Conservation (phyloP, 2,113 vertebrate genomes). For the Hiodon tergisus region DNA sequence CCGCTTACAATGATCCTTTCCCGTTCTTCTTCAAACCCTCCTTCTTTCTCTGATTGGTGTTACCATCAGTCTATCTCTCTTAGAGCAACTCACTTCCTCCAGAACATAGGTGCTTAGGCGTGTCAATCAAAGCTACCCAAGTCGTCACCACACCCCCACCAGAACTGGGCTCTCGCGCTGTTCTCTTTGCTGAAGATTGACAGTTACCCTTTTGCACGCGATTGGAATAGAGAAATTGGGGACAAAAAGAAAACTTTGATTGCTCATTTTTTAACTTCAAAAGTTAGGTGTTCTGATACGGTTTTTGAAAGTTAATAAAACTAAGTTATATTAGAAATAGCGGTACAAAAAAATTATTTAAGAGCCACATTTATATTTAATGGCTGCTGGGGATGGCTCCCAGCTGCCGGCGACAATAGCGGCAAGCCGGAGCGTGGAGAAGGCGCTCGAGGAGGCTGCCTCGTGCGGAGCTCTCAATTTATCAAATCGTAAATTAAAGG, state of each 20-base stretch:
- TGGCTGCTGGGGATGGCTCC: conserved; percentile 76
- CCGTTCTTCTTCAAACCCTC: not conserved
- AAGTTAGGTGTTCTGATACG: not conserved
- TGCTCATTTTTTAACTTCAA: not conserved
- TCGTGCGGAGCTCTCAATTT: conserved; percentile 78
- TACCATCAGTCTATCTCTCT: not conserved
- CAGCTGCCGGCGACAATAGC: conserved; percentile 69
- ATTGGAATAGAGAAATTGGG: conserved; percentile 24
- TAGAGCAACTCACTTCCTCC: not conserved
- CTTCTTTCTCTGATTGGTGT: conserved; percentile 9
- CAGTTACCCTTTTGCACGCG: conserved; percentile 43
- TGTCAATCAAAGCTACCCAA: conserved; percentile 29
- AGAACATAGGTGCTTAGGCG: conserved; percentile 9
- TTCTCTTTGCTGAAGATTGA: conserved; percentile 46
- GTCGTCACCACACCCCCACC: conserved; percentile 37
- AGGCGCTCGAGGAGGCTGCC: conserved; percentile 82
- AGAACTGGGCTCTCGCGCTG: conserved; percentile 24
- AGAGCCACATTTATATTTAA: conserved; percentile 51
- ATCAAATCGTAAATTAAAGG: conserved; percentile 76
- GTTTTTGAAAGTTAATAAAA: too few relatives aligned
- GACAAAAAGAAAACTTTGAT: not conserved
- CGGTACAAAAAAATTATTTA: conserved; percentile 27
- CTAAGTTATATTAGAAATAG: too few relatives aligned
- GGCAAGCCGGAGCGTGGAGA: conserved; percentile 78
- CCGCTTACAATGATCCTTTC: too few relatives aligned